These are phyloP conservation scores for Conistra vaccinii DNA, from an alignment of 2,888 invertebrate species.

Conservation along the genomic window DNA sequence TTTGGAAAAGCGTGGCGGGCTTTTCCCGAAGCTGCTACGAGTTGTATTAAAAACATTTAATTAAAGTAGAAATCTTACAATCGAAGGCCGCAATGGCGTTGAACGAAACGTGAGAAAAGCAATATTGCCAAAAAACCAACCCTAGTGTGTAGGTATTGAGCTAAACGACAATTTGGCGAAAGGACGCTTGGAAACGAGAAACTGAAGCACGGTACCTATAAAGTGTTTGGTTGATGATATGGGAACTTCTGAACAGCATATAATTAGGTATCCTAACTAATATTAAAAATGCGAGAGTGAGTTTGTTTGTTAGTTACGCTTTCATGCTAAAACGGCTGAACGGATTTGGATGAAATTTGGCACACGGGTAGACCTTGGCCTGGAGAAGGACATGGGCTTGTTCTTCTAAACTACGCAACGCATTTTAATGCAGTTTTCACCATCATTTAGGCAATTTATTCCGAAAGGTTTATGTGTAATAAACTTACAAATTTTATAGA, in stretches of 20 bases:
- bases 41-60: background rate
- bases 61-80: slow-evolving; percentile 20
- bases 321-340: no score
- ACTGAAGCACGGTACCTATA: no score
- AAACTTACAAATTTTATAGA: background rate
- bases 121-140: slow-evolving; percentile 8
- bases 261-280: no score
- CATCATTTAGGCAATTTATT: background rate
- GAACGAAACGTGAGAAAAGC: slow-evolving; percentile 3
- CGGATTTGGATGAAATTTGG: background rate
- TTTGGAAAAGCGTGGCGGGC: no score
- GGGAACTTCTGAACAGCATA: background rate
- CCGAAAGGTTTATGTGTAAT: background rate
- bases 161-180: background rate
- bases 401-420: background rate
- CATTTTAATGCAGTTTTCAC: background rate
- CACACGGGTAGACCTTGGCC: no score
- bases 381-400: no score
- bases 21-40: background rate
- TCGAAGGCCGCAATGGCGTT: slow-evolving; percentile 27
- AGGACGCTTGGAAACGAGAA: background rate
- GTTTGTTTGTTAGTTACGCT: no score
- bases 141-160: slow-evolving; percentile 16
- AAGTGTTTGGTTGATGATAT: background rate
- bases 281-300: no score